These are phyloP conservation scores for Molorchus minor DNA, from an alignment of 2,888 invertebrate genomes.

Conservation along the genomic window DNA sequence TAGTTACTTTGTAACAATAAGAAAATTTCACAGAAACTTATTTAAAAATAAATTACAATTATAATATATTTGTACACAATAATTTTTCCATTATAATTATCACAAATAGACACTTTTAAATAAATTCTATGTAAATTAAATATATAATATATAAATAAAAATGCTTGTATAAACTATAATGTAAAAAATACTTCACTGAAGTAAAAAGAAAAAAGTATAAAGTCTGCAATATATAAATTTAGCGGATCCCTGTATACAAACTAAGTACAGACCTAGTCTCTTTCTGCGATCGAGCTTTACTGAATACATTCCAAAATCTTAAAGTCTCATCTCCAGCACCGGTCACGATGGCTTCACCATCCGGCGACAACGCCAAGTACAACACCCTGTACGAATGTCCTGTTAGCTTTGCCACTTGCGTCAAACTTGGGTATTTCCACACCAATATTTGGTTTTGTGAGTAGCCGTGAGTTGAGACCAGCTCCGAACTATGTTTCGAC, in stretches of 20 bases:
- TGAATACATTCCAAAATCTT: slow-evolving; percentile 99
- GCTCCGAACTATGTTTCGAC: slow-evolving; percentile 98
- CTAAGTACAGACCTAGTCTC: slow-evolving; percentile 94
- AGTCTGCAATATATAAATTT: slow-evolving; percentile 33
- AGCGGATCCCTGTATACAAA: slow-evolving; percentile 89
- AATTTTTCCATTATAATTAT: slow-evolving; percentile 26
- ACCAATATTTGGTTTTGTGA: slow-evolving; percentile 98
- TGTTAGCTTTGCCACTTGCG: slow-evolving; percentile 95
- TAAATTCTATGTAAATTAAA: slow-evolving; percentile 29
- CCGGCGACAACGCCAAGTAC: slow-evolving; percentile 95
- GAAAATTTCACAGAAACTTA: slow-evolving; percentile 32
- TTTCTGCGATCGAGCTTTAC: slow-evolving; percentile 93
- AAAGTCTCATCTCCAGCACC: slow-evolving; percentile 99
- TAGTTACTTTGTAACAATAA: slow-evolving; percentile 40
- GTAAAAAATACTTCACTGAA: slow-evolving; percentile 36
- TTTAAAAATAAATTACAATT: slow-evolving; percentile 25
- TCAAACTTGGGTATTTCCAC: slow-evolving; percentile 98
- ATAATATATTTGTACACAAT: slow-evolving; percentile 19
- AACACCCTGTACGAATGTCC: slow-evolving; percentile 96
- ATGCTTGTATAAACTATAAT: slow-evolving; percentile 19
- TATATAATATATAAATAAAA: slow-evolving; percentile 32
- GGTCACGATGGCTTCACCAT: slow-evolving; percentile 98
- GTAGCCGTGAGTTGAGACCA: slow-evolving; percentile 98
- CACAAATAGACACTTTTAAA: slow-evolving; percentile 35
- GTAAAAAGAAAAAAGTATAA: slow-evolving; percentile 22